Percentiles rank a stretch among this genome's conserved stretches.
Evolutionary conservation across 2,797 vertebrate species (phyloP).

Genomic region (Coranthus polyacanthus): DNA sequence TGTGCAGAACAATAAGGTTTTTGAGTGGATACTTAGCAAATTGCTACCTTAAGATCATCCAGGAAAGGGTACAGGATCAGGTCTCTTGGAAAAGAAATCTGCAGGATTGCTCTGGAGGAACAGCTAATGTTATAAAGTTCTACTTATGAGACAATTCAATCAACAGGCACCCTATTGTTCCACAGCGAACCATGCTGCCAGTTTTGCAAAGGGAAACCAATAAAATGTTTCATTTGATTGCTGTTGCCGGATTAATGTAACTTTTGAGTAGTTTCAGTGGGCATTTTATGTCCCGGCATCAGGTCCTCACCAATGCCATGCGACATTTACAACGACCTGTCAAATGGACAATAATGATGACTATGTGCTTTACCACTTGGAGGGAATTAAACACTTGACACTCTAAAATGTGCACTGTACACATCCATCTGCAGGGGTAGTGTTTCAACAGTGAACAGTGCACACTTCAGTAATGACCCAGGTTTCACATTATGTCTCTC

Average conservation of each 20-base stretch:
- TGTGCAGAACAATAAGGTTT: constrained; percentile 46
- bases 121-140: constrained; percentile 45
- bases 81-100: constrained; percentile 55
- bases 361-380: constrained; percentile 20
- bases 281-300: constrained; percentile 35
- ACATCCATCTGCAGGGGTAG: constrained; percentile 28
- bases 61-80: constrained; percentile 35
- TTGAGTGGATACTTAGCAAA: constrained; percentile 46
- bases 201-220: constrained; percentile 53
- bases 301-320: constrained; percentile 47
- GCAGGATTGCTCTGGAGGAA: constrained; percentile 27
- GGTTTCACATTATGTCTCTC: constrained; percentile 22
- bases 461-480: constrained; percentile 22
- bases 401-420: constrained; percentile 18
- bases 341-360: constrained; percentile 47
- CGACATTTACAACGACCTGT: constrained; percentile 59
- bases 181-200: constrained; percentile 51
- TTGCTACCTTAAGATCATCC: constrained; percentile 50
- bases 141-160: constrained; percentile 56
- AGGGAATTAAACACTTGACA: constrained; percentile 70
- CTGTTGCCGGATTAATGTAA: constrained; percentile 44
- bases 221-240: constrained; percentile 65
- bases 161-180: constrained; percentile 72
- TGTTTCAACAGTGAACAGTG: constrained; percentile 40
- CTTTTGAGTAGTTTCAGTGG: constrained; percentile 45